Evolutionary conservation across 2,113 vertebrate species (phyloP), one percentile per base, ranked within the genome.

Genomic region (Gorsachius goisagi): DNA sequence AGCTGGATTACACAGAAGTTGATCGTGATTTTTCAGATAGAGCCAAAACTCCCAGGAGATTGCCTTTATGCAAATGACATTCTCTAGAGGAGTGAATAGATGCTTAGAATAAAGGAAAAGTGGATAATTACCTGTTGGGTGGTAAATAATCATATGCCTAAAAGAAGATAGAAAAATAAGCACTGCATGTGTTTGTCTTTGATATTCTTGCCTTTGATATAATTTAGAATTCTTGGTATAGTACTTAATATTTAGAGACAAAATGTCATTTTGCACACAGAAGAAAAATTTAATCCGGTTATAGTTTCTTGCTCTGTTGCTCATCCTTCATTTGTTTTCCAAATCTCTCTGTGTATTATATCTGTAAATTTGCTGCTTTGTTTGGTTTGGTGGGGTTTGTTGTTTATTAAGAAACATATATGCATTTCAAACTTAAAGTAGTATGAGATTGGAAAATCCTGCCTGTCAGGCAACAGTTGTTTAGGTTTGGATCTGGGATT

Each of bases 111-210:
- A 97, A 95, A 96, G 88, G 77, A 63, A 96, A 95, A 97, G 96
- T 92, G 96, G 92, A 97, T 96, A 97, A 97, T 97, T 97, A 97
- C 94, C 96, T 95, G 39, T 97, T 93, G 93, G 96, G 90, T 97
- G 88, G 93, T 96, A 96, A 95, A 95, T 96, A 96, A 97, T 95
- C 88, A 85, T 95, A 86, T 95, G 85, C 69, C 76, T 97, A 87
- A 94, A 96, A 93, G 90, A 77, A 90, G 96, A 91, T 55, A 68
- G 79, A 75, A 94, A 97, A 95, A 97, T 95, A 95, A 90, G 92
- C 82, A 32, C 90, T 66, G 74, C n/a, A 1, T 96, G 85, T 88
- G 80, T 85, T 93, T 95, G 56, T 64, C 76, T 96, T 96, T 95
- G 69, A 87, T 90, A 88, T 89, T 78, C 86, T 94, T 93, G 45